These are phyloP conservation scores for Aplidium turbinatum DNA, from an alignment of 23 tunicate species.

Conservation along the genomic window DNA sequence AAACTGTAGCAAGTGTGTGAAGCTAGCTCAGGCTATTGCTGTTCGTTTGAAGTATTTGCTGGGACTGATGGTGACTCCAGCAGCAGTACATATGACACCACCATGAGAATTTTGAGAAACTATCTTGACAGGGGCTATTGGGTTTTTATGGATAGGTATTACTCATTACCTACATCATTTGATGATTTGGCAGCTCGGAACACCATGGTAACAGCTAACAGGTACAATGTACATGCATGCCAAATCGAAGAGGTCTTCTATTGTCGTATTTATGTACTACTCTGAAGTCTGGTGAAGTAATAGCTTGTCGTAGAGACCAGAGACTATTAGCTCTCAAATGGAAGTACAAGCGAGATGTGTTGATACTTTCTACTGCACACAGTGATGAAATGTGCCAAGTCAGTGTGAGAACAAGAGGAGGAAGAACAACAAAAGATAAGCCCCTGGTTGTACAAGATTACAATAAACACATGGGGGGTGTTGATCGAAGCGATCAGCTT, in stretches of 20 bases:
- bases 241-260: conserved; percentile 13
- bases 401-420: neutral
- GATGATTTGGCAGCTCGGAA: neutral
- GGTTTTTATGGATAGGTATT: conserved; percentile 36
- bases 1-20: conserved; percentile 11
- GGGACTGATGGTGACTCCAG: neutral
- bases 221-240: conserved; percentile 37
- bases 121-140: conserved; percentile 15
- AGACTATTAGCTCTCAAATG: conserved; percentile 29
- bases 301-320: neutral
- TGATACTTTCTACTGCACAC: conserved; percentile 27
- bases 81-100: neutral
- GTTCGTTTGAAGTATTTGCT: neutral
- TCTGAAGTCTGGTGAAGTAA: neutral
- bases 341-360: conserved; percentile 34
- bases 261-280: neutral
- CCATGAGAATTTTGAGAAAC: neutral
- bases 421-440: neutral
- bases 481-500: conserved; percentile 34
- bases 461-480: neutral
- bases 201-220: conserved; percentile 16
- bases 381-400: conserved; percentile 3
- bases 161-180: conserved; percentile 2
- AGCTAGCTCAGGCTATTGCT: conserved; percentile 1
- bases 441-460: conserved; percentile 10